These are phyloP conservation scores for Gallinago media DNA, from an alignment of 2,113 vertebrate genomes.

Conservation along the genomic window DNA sequence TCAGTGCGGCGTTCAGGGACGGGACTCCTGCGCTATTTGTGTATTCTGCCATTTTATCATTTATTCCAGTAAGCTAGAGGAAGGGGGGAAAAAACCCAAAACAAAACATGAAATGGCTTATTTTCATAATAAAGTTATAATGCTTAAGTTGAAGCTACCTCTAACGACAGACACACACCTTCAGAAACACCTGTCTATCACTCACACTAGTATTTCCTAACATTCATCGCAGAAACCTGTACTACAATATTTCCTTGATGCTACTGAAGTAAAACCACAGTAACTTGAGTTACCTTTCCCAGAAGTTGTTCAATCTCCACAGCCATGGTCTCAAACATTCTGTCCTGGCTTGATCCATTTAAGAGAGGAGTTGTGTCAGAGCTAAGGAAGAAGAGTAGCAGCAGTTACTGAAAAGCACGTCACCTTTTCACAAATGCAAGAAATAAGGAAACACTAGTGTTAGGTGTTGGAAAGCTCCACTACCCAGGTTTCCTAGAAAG, in stretches of 20 bases:
- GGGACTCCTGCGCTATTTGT: conserved; percentile 88
- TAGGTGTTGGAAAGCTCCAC: not conserved
- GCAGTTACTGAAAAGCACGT: conserved; percentile 9
- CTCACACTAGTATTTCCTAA: accelerated
- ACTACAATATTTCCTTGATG: accelerated
- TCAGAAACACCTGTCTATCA: not conserved
- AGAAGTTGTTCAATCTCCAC: conserved; percentile 97
- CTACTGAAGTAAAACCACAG: not conserved
- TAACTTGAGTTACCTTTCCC: conserved; percentile 84
- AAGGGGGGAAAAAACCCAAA: not conserved
- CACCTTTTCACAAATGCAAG: accelerated
- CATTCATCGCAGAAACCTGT: accelerated
- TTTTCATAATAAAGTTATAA: not conserved
- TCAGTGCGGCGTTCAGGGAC: conserved; percentile 92
- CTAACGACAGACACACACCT: accelerated
- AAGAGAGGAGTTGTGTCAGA: conserved; percentile 96
- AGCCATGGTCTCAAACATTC: conserved; percentile 99
- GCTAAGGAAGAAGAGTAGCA: conserved; percentile 69
- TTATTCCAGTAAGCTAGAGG: conserved; percentile 90
- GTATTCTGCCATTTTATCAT: conserved; percentile 98
- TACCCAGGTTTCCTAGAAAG: not conserved
- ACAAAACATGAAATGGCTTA: not conserved
- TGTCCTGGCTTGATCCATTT: conserved; percentile 97
- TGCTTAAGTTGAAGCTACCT: not conserved
- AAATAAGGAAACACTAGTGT: not conserved